Evolutionary conservation across 2,888 invertebrate species (phyloP), one percentile per base, ranked within the genome.

Genomic region (Synergus laeviventris): DNA sequence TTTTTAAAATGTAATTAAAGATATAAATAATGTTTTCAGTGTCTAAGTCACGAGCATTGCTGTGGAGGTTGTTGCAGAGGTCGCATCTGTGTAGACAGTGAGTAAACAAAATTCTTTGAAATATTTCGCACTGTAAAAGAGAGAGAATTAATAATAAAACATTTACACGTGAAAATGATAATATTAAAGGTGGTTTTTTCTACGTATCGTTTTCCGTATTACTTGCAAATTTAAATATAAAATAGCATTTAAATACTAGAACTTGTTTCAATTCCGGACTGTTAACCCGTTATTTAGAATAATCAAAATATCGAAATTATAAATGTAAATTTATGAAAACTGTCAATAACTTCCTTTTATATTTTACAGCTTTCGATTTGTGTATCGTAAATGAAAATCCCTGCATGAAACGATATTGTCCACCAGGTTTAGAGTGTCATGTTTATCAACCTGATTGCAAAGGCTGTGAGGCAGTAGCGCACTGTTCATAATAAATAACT

Each of bases 1-100:
- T 18, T 12, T 38, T 12, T 4, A 62, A 64, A 66, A 24, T 49
- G 2, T n/a, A n/a, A 49, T 61, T 60, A 5, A 31, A 31, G 5
- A 31, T 31, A 31, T 31, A 31, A 31, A 31, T 31, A 31, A 31
- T 31, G 31, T 74, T 90, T 91, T 11, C 87, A 93, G 93, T 93
- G 93, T 79, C 86, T 84, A 1, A 92, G 92, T 81, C 91, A 92
- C 75, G 92, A 92, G 74, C 91, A 92, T 76, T 94, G 94, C 80
- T 94, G 94, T 81, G 94, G 93, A 1, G 94, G 94, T 0, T 94
- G 94, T 84, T 94, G 94, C 79, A 91, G 92, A 75, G 85, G 89
- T 45, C 92, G 92, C 78, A 88, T 90, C 75, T 94, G 93, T 81
- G 90, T 92, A 76, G 92, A 93, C 75, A 93, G 94, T 94, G 88